Conservation (phyloP, 2,888 invertebrate species). For the Chironomus riparius region DNA sequence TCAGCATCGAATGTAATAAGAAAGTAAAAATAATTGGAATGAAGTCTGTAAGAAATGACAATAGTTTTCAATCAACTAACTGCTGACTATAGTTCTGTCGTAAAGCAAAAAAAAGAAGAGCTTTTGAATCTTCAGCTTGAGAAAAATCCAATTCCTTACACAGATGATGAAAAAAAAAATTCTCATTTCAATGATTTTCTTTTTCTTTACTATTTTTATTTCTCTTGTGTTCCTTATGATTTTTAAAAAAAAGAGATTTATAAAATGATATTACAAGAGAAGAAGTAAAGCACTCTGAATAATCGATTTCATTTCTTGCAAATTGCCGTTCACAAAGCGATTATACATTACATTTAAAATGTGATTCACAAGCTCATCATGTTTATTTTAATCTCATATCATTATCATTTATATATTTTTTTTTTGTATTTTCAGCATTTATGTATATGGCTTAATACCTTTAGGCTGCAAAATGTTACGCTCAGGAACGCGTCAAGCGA, state of each 20-base stretch:
- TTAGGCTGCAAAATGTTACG: neutral
- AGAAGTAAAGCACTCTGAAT: neutral
- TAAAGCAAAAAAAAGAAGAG: no score
- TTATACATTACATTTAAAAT: neutral
- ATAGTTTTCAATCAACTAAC: neutral
- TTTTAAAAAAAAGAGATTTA: neutral
- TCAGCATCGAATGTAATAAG: no score
- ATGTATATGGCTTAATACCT: neutral
- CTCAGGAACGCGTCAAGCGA: neutral
- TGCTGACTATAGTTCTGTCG: no score
- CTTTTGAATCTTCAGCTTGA: no score
- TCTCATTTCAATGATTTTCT: neutral
- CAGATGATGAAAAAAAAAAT: neutral
- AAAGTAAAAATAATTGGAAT: no score
- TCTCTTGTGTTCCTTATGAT: neutral
- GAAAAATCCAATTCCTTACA: neutral
- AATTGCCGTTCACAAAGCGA: neutral
- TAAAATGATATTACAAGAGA: neutral
- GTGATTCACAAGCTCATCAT: constrained; percentile 14
- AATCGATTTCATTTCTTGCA: neutral
- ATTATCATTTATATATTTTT: constrained; percentile 5
- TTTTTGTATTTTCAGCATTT: neutral
- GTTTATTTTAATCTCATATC: constrained; percentile 8
- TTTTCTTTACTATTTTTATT: neutral
- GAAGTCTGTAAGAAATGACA: neutral